Percentiles rank a stretch among this genome's conserved stretches.
Conservation (phyloP, 1,140 invertebrate species). For the Drosophila tsacasi region DNA sequence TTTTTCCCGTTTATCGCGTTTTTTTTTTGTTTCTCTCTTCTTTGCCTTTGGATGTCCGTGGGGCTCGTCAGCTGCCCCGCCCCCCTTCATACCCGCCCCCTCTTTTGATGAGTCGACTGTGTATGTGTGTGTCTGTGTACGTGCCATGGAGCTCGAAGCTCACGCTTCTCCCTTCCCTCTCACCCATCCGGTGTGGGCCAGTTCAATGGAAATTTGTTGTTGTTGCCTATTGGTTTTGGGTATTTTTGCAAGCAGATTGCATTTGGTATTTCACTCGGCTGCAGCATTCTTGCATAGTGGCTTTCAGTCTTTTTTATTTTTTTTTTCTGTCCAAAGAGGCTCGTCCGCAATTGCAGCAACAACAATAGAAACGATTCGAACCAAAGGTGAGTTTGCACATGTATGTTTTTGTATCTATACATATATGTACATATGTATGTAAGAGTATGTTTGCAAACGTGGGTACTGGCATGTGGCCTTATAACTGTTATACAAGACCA, state of each 20-base stretch:
- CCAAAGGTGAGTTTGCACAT: conserved; percentile 8
- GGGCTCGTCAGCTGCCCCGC: conserved; percentile 62
- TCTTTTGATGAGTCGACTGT: conserved; percentile 8
- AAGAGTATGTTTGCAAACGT: conserved; percentile 18
- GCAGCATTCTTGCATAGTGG: conserved; percentile 3
- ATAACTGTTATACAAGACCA: conserved; percentile 51
- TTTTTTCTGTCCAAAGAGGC: conserved; percentile 36
- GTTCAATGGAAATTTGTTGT: conserved; percentile 60
- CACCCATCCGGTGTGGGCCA: conserved; percentile 3
- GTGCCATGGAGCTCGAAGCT: conserved; percentile 34
- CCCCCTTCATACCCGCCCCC: conserved; percentile 12
- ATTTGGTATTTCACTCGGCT: conserved; percentile 18
- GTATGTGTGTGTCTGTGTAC: conserved; percentile 19
- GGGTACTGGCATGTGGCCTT: conserved; percentile 36
- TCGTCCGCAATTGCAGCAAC: conserved; percentile 35
- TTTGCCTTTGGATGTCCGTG: conserved; percentile 59
- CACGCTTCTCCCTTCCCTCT: conserved; percentile 10
- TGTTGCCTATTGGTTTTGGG: conserved; percentile 37
- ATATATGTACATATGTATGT: neutral
- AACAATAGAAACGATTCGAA: conserved; percentile 13
- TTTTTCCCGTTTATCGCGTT: conserved; percentile 15
- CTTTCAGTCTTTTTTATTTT: conserved; percentile 8
- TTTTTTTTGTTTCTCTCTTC: conserved; percentile 5
- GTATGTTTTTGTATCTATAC: neutral
- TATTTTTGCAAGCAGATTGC: conserved; percentile 23